phyloP scores from a whole-genome alignment of 2,797 vertebrate species.

The Paramormyrops hopkinsi region DNA sequence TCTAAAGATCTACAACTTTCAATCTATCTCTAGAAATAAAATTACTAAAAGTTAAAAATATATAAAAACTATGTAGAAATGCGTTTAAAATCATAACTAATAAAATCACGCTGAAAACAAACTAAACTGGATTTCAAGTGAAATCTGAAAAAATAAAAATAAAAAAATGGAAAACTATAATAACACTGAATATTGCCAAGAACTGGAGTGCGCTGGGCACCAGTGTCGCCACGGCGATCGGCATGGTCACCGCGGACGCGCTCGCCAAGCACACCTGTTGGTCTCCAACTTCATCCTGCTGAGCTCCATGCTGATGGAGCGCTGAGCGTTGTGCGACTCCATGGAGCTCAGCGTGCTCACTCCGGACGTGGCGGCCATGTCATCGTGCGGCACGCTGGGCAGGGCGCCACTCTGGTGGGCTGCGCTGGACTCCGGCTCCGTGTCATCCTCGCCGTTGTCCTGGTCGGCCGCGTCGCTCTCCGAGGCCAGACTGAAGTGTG shows the following conservation, averaged over 20 bases:
- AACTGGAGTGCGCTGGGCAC: background rate
- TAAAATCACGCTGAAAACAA: background rate
- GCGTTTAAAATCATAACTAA: background rate
- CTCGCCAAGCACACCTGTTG: conserved; percentile 62
- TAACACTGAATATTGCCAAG: background rate
- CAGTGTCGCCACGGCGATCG: background rate
- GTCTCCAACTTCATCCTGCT: conserved; percentile 92
- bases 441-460: conserved; percentile 73
- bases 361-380: conserved; percentile 86
- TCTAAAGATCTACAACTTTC: background rate
- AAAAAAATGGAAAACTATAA: background rate
- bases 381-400: conserved; percentile 67
- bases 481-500: conserved; percentile 91
- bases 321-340: conserved; percentile 76
- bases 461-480: conserved; percentile 90
- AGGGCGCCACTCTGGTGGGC: conserved; percentile 60
- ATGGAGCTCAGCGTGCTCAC: conserved; percentile 98
- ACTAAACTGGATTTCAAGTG: background rate
- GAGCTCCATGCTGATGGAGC: conserved; percentile 81
- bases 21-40: background rate
- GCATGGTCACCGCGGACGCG: background rate
- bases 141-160: background rate
- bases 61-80: background rate
- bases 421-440: conserved; percentile 56
- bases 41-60: background rate